phyloP scores from a whole-genome alignment of 2,888 invertebrate species.

The Sussaba pulchella region DNA sequence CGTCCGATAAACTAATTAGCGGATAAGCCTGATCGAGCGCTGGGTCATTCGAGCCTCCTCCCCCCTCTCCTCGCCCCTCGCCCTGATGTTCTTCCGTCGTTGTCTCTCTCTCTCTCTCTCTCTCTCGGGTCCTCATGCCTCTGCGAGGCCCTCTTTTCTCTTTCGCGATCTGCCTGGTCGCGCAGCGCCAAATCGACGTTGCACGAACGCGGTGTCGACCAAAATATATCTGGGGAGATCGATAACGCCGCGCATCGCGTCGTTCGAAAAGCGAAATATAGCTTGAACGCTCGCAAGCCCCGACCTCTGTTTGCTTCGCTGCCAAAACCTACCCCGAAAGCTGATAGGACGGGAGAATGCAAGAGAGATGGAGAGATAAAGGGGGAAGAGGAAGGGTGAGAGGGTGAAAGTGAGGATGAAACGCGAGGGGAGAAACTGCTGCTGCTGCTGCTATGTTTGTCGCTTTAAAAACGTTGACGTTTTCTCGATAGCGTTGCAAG shows the following conservation, averaged over 20 bases:
- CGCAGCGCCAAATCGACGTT: conserved; percentile 39
- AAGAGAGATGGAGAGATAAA: no score
- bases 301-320: conserved; percentile 30
- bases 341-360: no score
- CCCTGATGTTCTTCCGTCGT: background rate
- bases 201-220: conserved; percentile 14
- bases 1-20: conserved; percentile 79
- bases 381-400: background rate
- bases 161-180: conserved; percentile 25
- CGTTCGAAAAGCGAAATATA: conserved; percentile 44
- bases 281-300: conserved; percentile 7
- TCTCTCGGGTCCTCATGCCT: no score
- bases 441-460: conserved; percentile 22
- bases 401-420: background rate
- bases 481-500: conserved; percentile 43
- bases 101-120: background rate
- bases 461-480: conserved; percentile 42
- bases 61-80: background rate
- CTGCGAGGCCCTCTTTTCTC: conserved; percentile 26
- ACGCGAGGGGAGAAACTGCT: no score
- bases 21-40: conserved; percentile 70
- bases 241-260: conserved; percentile 47
- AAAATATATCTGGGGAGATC: conserved; percentile 53
- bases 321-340: conserved; percentile 19
- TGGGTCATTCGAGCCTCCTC: conserved; percentile 35